Evolutionary conservation across 92 coral and sea anemone species (phyloP).

Genomic region (Isaurus tuberculatus): DNA sequence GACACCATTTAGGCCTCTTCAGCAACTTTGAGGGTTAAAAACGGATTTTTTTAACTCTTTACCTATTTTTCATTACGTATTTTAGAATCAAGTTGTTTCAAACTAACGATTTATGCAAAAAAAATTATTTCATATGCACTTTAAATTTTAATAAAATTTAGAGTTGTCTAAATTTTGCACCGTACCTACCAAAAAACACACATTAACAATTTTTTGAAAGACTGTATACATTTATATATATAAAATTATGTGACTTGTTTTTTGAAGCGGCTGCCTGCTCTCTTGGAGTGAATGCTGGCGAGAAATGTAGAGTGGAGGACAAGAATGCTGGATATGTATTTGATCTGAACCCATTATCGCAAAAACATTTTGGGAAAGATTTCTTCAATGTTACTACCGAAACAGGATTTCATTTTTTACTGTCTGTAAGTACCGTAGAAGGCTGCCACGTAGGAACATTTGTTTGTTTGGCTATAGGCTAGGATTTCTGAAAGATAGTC

Average conservation of each 20-base stretch:
- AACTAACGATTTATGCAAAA: too few species aligned
- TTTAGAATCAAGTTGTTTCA: too few species aligned
- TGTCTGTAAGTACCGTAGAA: conserved; percentile 34
- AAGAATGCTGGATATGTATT: conserved; percentile 87
- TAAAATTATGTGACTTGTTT: not conserved
- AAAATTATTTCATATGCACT: too few species aligned
- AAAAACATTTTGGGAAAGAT: conserved; percentile 20
- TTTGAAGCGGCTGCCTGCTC: conserved; percentile 89
- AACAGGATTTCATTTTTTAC: not conserved
- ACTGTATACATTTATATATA: too few species aligned
- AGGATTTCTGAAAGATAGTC: not conserved
- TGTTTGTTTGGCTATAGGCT: not conserved
- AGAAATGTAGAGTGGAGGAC: conserved; percentile 84
- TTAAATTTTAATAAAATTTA: too few species aligned
- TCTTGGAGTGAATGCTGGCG: conserved; percentile 78
- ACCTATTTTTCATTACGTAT: too few species aligned
- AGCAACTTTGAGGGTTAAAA: too few species aligned
- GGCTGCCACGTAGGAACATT: not conserved
- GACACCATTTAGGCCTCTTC: too few species aligned
- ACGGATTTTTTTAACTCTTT: too few species aligned
- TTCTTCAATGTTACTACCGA: conserved; percentile 17
- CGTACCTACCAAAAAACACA: too few species aligned
- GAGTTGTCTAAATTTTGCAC: too few species aligned
- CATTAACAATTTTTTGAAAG: too few species aligned
- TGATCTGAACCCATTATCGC: conserved; percentile 74